A percentile compares a stretch with the other conserved stretches of the same genome.
These are phyloP conservation scores for Sericinus montela DNA, from an alignment of 2,888 invertebrate genomes.

Conservation along the genomic window DNA sequence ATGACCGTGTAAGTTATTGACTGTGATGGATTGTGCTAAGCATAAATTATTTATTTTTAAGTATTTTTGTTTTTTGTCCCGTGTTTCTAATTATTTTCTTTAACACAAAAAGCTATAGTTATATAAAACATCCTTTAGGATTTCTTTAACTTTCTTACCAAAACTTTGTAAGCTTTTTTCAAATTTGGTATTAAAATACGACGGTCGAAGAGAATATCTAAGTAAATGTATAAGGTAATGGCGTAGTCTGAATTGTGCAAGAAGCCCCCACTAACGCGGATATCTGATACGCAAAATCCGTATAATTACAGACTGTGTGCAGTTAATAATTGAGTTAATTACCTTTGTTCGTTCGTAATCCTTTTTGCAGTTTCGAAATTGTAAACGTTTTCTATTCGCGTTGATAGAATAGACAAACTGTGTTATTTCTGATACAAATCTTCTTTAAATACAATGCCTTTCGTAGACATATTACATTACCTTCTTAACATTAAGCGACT, in stretches of 20 bases:
- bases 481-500: too few relatives aligned
- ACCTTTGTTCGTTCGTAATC: conserved; percentile 8
- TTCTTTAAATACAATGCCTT: too few relatives aligned
- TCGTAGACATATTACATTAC: too few relatives aligned
- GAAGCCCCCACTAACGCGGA: conserved; percentile 43
- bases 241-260: conserved; percentile 20
- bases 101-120: too few relatives aligned
- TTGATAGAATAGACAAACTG: neutral
- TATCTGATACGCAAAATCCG: conserved; percentile 46
- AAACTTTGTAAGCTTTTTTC: too few relatives aligned
- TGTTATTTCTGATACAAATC: neutral
- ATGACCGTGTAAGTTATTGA: too few relatives aligned
- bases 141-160: too few relatives aligned
- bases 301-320: conserved; percentile 26
- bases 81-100: too few relatives aligned
- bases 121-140: too few relatives aligned
- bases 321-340: conserved; percentile 17
- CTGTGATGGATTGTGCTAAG: too few relatives aligned
- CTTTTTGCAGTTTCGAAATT: conserved; percentile 6
- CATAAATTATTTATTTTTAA: too few relatives aligned
- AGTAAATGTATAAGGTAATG: conserved; percentile 28
- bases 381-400: conserved; percentile 11
- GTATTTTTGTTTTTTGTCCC: too few relatives aligned
- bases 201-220: neutral
- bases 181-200: neutral